Evolutionary conservation across 2,113 vertebrate genomes (phyloP), one percentile per base, ranked within the genome.

Genomic region (Corynorhinus townsendii): DNA sequence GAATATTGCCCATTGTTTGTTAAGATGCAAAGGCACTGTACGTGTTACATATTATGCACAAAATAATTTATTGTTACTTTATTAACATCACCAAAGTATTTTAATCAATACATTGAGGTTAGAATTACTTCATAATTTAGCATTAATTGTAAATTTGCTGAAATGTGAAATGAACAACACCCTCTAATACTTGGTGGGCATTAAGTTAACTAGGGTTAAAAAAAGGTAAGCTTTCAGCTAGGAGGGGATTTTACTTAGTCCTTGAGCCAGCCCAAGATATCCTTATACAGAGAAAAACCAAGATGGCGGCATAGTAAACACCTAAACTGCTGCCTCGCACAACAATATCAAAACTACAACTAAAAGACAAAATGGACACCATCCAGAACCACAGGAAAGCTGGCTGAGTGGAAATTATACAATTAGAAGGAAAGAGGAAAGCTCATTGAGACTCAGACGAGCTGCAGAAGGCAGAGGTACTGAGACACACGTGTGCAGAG

Each of bases 151-250:
- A 79, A 73, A 77, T 86, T 95, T 81, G 86, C 49, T 59, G 6
- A 81, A 86, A 89, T 92, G 38, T 81, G 19, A 59, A 59, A 59
- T 49, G 30, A 79, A 94, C 38, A 91, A 91, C 80, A 91, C 47
- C 59, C 56, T 28, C 45, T 95, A 93, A 47, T 76, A 33, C 73
- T 96, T 89, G 64, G 45, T 86, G 64, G 47, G 35, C 84, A 93
- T 89, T 86, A 93, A 89, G 45, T 84, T 88, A 94, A 95, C 88
- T 91, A 93, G 47, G 24, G 43, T 56, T 30, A 40, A 73, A 87
- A 11, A 77, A 75, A 52, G 26, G 45, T 47, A 89, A 11, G 6
- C 59, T 75, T 68, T 56, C 22, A 75, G 15, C 15, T 24, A n/a
- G 6, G 24, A 56, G 66, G 77, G 38, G 40, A 14, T 11, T 91